phyloP scores from a whole-genome alignment of 2,113 vertebrate species.

The Pluvialis apricaria region DNA sequence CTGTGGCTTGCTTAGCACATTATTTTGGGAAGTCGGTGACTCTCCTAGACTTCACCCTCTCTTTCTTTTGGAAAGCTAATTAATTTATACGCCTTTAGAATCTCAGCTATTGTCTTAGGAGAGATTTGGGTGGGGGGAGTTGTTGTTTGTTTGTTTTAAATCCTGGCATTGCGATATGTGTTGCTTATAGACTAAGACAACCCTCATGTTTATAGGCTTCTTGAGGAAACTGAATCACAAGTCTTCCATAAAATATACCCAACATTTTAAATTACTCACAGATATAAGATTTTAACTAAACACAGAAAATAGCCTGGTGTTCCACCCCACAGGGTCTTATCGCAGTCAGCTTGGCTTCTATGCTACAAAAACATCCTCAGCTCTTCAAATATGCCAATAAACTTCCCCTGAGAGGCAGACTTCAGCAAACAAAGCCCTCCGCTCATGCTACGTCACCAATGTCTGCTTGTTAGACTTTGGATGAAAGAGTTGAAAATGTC shows the following conservation, averaged over 20 bases:
- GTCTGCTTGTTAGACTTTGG: neutral
- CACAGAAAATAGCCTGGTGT: conserved; percentile 31
- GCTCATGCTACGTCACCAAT: neutral
- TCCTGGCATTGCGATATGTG: neutral
- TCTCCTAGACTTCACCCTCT: neutral
- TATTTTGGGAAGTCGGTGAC: neutral
- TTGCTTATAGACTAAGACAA: neutral
- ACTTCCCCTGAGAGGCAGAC: neutral
- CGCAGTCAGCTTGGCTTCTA: neutral
- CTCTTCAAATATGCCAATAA: conserved; percentile 22
- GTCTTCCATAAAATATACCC: conserved; percentile 29
- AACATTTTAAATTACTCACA: conserved; percentile 24
- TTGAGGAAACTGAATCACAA: conserved; percentile 19
- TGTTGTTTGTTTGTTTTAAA: neutral
- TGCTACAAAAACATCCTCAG: conserved; percentile 44
- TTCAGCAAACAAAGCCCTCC: neutral
- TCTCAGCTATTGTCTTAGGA: neutral
- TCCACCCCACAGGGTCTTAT: neutral
- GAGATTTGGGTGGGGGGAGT: neutral
- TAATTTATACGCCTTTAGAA: neutral
- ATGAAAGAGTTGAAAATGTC: neutral
- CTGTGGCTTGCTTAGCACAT: neutral
- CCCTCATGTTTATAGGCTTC: neutral
- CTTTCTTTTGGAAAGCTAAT: neutral
- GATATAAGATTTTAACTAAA: conserved; percentile 45